Evolutionary conservation across 1,140 invertebrate genomes (phyloP), one percentile per base, ranked within the genome.

Genomic region (Euura saliciscinereae): DNA sequence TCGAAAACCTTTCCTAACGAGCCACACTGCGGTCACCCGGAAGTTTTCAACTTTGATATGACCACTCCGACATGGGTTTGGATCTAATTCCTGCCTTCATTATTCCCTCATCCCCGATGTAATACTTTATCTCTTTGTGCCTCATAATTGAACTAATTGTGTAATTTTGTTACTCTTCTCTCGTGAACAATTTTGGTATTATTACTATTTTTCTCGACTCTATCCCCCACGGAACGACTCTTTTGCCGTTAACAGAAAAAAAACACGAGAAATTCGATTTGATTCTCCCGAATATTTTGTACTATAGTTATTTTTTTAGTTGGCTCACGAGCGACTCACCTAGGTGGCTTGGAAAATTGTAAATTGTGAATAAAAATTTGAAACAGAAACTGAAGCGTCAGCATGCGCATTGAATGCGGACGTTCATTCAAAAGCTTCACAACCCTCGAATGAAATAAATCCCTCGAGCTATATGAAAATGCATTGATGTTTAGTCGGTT

Each of bases 1-100:
- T 91, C 91, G 11, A 89, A 89, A 65, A 79, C 72, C 73, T 93
- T 92, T 79, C 87, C 90, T 43, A 89, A 88, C 75, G 83, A 88
- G 5, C 87, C 90, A 3, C 95, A 96, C 76, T 78, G 90, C 75
- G 95, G 95, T 5, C 94, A 95, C 69, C 95, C 95, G 0, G 92
- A 95, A 79, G 76, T 89, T 44, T 96, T 94, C 88, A 85, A 93
- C 69, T 97, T 95, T 81, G 83, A 90, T 10, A 90, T 90, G 65
- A 81, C 90, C 11, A 82, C 79, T 42, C 87, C 90, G 4, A 71
- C 76, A 45, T 91, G 90, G 90, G 85, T 88, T 69, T 91, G 91
- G 90, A 72, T 78, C 44, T 86, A 72, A 84, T 69, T 59, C 51
- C 13, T 59, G 51, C 51, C 3, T 11, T n/a, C 51, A 5, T 59